Conservation (phyloP, 2,888 invertebrate genomes). For the Himalopsyche kuldschensis region DNA sequence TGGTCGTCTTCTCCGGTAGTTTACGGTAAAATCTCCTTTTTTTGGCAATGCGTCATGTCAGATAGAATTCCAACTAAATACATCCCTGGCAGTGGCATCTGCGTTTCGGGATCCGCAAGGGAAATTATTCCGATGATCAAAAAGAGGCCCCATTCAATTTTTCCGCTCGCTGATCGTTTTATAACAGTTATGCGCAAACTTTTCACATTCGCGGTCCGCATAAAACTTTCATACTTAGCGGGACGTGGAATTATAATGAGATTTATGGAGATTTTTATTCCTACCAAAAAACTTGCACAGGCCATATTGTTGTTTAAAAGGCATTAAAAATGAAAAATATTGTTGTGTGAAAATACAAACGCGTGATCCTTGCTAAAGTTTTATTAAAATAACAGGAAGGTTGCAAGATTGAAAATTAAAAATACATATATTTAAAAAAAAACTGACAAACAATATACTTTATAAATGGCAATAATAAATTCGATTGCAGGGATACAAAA, state of each 20-base stretch:
- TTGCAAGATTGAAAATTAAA: too few relatives aligned
- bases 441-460: too few relatives aligned
- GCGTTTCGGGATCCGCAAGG: constrained; percentile 22
- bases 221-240: not conserved
- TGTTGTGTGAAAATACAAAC: too few relatives aligned
- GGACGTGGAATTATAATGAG: not conserved
- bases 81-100: not conserved
- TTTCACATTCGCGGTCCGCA: not conserved
- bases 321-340: too few relatives aligned
- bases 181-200: constrained; percentile 14
- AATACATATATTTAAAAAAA: too few relatives aligned
- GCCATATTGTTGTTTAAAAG: too few relatives aligned
- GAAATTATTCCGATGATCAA: constrained; percentile 35
- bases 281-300: too few relatives aligned
- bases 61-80: not conserved
- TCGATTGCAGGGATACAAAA: too few relatives aligned
- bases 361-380: too few relatives aligned
- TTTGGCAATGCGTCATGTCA: not conserved
- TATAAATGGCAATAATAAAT: too few relatives aligned
- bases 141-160: constrained; percentile 25
- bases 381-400: too few relatives aligned
- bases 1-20: not conserved
- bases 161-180: constrained; percentile 31
- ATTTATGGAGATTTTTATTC: not conserved
- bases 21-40: not conserved